A percentile compares a stretch with the other conserved stretches of the same genome.
Conservation (phyloP, 2,888 invertebrate species). For the Dichetophora obliterata region DNA sequence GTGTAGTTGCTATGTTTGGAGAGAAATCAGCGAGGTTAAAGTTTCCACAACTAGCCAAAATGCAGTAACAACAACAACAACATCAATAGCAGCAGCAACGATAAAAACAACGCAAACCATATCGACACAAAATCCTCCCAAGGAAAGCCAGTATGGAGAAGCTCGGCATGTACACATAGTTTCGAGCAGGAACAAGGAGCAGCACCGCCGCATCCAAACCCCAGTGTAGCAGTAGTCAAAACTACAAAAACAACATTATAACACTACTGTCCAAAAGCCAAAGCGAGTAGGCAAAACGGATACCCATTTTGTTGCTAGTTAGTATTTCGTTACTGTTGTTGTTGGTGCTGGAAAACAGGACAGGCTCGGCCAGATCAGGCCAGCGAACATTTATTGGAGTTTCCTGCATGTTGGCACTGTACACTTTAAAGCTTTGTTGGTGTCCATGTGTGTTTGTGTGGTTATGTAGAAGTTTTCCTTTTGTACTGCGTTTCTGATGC, state of each 20-base stretch:
- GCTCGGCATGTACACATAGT: neutral
- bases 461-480: conserved; percentile 7
- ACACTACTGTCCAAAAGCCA: conserved; percentile 22
- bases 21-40: neutral
- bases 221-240: neutral
- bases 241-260: conserved; percentile 9
- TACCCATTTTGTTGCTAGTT: neutral
- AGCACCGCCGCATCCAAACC: conserved; percentile 11
- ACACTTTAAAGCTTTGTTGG: neutral
- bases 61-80: neutral
- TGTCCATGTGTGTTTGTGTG: neutral
- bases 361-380: neutral
- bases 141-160: neutral
- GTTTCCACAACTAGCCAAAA: neutral
- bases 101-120: neutral
- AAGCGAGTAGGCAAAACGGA: conserved; percentile 29
- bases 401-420: neutral
- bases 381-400: conserved; percentile 8
- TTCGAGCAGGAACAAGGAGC: neutral
- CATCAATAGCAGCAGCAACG: neutral
- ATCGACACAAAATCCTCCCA: neutral
- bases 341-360: neutral
- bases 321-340: neutral
- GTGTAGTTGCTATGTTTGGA: neutral
- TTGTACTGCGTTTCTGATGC: conserved; percentile 19